Conservation (phyloP, 2,888 invertebrate species). For the Andrena trimmerana region DNA sequence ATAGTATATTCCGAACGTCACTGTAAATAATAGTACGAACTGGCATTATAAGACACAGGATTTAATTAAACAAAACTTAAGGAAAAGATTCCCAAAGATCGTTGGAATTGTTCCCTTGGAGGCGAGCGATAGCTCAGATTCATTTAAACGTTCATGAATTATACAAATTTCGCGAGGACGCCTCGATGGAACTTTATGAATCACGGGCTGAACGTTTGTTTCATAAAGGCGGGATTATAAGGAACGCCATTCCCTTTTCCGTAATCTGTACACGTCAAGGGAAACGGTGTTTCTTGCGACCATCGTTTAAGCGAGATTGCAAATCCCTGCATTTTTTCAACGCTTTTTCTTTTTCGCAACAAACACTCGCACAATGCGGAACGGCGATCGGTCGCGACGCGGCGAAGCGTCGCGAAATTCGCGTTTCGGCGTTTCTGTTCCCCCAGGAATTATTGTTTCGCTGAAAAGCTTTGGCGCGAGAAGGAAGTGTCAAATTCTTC, state of each 20-base stretch:
- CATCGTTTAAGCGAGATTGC: constrained; percentile 23
- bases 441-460: constrained; percentile 23
- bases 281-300: neutral
- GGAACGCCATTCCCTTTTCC: neutral
- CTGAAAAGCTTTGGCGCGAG: constrained; percentile 2
- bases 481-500: constrained; percentile 23
- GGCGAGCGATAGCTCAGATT: neutral
- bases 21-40: neutral
- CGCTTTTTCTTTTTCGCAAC: neutral
- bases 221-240: constrained; percentile 9
- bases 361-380: neutral
- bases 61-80: neutral
- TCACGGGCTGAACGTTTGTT: neutral
- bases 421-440: neutral
- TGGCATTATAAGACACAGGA: neutral
- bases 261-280: constrained; percentile 18
- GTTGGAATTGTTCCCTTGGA: neutral
- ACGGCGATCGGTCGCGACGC: neutral
- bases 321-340: neutral
- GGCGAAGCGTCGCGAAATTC: neutral
- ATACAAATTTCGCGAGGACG: neutral
- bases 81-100: neutral
- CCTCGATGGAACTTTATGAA: constrained; percentile 6
- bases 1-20: neutral
- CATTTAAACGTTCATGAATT: constrained; percentile 3